phyloP scores from a whole-genome alignment of 64 coral and sea anemone species.

The Montipora foliosa region DNA sequence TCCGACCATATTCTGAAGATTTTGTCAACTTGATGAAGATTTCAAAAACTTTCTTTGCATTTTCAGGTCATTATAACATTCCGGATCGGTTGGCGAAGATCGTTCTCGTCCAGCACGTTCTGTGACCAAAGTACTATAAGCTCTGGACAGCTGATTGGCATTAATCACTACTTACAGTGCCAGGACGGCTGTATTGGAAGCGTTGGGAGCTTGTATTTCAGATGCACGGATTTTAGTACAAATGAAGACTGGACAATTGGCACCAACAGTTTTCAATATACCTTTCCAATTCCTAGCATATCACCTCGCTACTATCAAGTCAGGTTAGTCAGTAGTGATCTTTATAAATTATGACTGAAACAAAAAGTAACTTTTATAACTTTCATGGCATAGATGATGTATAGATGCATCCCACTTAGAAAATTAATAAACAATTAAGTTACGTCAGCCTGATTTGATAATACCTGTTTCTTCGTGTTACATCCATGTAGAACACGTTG shows the following conservation, averaged over 20 bases:
- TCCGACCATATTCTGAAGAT: no score
- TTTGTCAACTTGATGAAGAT: no score
- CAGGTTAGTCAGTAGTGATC: not conserved
- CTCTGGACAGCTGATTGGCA: conserved; percentile 36
- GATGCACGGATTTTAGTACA: conserved; percentile 61
- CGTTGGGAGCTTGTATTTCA: conserved; percentile 12
- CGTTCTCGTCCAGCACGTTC: not conserved
- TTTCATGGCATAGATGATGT: not conserved
- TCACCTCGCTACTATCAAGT: conserved; percentile 35
- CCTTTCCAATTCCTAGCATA: not conserved
- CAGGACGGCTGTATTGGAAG: not conserved
- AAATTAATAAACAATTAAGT: not conserved
- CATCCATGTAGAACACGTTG: no score
- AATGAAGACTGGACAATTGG: conserved; percentile 63
- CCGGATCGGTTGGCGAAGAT: conserved; percentile 67
- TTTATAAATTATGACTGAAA: not conserved
- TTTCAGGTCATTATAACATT: conserved; percentile 48
- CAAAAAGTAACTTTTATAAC: not conserved
- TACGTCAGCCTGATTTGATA: no score
- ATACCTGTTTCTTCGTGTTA: no score
- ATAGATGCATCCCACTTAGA: not conserved
- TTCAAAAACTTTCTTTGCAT: not conserved
- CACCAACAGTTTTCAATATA: conserved; percentile 41
- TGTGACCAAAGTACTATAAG: conserved; percentile 22
- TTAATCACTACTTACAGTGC: not conserved